Evolutionary conservation across 2,113 vertebrate genomes (phyloP), one percentile per base, ranked within the genome.

Genomic region (Grallaria varia): DNA sequence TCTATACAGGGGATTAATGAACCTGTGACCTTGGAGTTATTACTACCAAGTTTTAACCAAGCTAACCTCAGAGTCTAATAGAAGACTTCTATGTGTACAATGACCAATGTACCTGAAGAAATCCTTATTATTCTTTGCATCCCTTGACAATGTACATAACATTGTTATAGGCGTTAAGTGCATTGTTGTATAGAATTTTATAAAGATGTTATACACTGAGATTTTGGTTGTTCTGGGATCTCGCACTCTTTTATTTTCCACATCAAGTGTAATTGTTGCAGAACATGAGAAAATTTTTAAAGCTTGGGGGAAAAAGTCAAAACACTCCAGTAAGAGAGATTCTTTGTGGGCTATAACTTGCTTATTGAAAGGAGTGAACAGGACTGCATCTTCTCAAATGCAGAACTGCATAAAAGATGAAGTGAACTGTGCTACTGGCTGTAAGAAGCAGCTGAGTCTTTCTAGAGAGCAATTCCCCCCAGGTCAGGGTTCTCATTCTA

Each of bases 161-260:
- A 30, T 39, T 39, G 23, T 45, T 45, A 39, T 3, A 59, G 52
- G n/a, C 0, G 0, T 59, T 66, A 21, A 14, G 10, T 30, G 10
- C 16, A 47, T 35, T 40, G 30, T 49, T 62, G 6, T 31, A 55
- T 3, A 31, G 10, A 68, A 37, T 31, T 14, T 31, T 55, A 83
- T 37, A 44, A 28, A 66, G 12, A 17, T 37, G 8, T 50, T 59
- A 63, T 10, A 39, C 21, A 31, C 33, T 28, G 49, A 66, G 30
- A 4, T 73, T 12, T 81, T 78, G 7, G 39, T 20, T 76, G 21
- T 76, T 91, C 39, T 55, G 23, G 53, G n/a, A 60, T 30, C 9
- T 75, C 21, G 72, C 18, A 52, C 24, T 35, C 23, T 85, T 77
- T 28, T 30, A 28, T 73, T 84, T 91, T 55, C 35, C 33, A 60